Base-by-base conservation (phyloP, 2,797 vertebrate genomes). In the Centroberyx gerrardi region DNA sequence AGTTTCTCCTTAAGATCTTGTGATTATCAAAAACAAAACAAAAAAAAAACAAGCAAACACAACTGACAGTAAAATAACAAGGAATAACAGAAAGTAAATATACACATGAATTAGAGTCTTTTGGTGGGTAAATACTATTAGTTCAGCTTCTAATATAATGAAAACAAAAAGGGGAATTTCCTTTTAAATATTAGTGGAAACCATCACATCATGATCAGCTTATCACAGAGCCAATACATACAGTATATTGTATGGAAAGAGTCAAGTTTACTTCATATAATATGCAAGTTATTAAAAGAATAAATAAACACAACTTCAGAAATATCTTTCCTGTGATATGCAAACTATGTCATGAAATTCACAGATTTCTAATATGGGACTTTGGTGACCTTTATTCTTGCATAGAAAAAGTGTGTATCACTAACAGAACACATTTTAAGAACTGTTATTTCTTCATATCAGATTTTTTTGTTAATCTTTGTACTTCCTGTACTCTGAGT, bases 151-250 rank as follows among this genome's bases (percentile, higher is more conserved):
- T n/a, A 29, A 73, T 87, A 75, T 54, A 78, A 68, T 74, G 62
- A 44, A 72, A 78, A 71, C 46, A 73, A 38, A 78, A 67, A 81
- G 51, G 62, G 2, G 7, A 54, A 61, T 66, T 66, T 80, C 46
- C 59, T 76, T 78, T 90, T 89, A 87, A 91, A 92, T 90, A 91
- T 74, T 74, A 76, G 33, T 71, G 14, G 17, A 54, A 42, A 77
- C 81, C 84, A 63, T 67, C 65, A 82, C 62, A 74, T 71, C 63
- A 60, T 72, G 29, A 44, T 72, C 82, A 85, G 53, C 53, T 72
- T 70, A 62, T 65, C 62, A 80, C n/a, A 22, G 61, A 80, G 72
- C 54, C 51, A 36, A 66, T 68, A 62, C 53, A 83, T 74, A 82
- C 64, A 66, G 53, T 78, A 77, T 86, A 78, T 58, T 38, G 51